A percentile compares a stretch with the other conserved stretches of the same genome.
Conservation (phyloP, 2,797 vertebrate genomes). For the Anguilla pacifica region DNA sequence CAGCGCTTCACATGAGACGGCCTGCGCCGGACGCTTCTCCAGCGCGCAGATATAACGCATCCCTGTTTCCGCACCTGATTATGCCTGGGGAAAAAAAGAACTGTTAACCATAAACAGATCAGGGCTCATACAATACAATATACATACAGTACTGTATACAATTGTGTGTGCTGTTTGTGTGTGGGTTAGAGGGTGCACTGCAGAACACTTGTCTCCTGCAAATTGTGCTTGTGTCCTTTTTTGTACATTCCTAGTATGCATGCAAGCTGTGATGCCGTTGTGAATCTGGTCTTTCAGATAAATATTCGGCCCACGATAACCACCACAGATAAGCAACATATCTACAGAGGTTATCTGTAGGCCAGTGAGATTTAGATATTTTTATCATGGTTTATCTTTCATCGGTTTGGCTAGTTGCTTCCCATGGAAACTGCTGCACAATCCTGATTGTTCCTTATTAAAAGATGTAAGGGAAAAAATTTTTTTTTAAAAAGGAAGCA, state of each 20-base stretch:
- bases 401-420: conserved; percentile 75
- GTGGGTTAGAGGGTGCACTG: conserved; percentile 38
- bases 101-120: neutral
- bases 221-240: conserved; percentile 43
- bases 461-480: conserved; percentile 41
- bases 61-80: neutral
- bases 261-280: conserved; percentile 60
- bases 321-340: conserved; percentile 74
- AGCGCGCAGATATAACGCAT: neutral
- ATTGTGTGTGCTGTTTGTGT: conserved; percentile 18
- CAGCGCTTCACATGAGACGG: neutral
- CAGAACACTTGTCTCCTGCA: neutral
- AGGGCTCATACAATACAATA: neutral
- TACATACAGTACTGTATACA: neutral
- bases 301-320: conserved; percentile 80
- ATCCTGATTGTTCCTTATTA: conserved; percentile 63
- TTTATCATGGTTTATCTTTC: conserved; percentile 79
- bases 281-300: conserved; percentile 74
- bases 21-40: neutral
- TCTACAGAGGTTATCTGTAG: conserved; percentile 78
- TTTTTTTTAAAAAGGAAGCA: neutral
- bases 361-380: conserved; percentile 76
- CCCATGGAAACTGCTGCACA: conserved; percentile 65
- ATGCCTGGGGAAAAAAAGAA: neutral
- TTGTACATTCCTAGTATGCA: conserved; percentile 67